Evolutionary conservation across 2,888 invertebrate genomes (phyloP), one percentile per base, ranked within the genome.

Genomic region (Pristionchus fissidentatus): DNA sequence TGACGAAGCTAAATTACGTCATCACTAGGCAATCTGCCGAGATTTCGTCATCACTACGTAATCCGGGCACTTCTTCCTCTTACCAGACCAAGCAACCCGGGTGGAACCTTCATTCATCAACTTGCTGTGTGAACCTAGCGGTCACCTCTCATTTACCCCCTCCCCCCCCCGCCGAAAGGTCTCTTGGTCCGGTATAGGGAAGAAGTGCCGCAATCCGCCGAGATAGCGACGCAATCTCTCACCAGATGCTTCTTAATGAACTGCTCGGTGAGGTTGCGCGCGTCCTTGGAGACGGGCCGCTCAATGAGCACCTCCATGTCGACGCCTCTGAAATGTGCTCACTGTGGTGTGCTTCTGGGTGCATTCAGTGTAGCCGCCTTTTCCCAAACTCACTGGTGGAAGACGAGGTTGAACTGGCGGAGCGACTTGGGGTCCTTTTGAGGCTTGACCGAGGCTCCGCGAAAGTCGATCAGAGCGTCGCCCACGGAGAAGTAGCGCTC

Each of bases 401-500:
- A 66, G 38, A 41, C 38, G 38, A 22, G 15, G 66, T 66, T 66
- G 66, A 66, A 66, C 66, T 66, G 66, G 38, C 38, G 35, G 66
- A 66, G 66, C 19, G 22, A 15, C 22, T 38, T 66, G 38, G 66
- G 41, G 38, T 66, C 66, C 66, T 66, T 66, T 15, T 38, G 19
- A 19, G 66, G 66, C 66, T 66, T 66, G 38, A 66, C 38, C 19
- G 66, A 35, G 19, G 19, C 38, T 22, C 41, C 38, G 7, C 19
- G 19, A 41, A 66, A 66, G 38, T 66, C 66, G 66, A 66, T 66
- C 38, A 66, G 38, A 1, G 38, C 66, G 22, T 66, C 66, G 38
- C 66, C 66, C 66, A 66, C 66, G 38, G 66, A 66, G 66, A 66
- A 66, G 66, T 66, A 66, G 38, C 38, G 35, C 66, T 66, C 66